A percentile compares a stretch with the other conserved stretches of the same genome.
phyloP scores from a whole-genome alignment of 1,140 invertebrate genomes.

The Drosophila prosaltans region DNA sequence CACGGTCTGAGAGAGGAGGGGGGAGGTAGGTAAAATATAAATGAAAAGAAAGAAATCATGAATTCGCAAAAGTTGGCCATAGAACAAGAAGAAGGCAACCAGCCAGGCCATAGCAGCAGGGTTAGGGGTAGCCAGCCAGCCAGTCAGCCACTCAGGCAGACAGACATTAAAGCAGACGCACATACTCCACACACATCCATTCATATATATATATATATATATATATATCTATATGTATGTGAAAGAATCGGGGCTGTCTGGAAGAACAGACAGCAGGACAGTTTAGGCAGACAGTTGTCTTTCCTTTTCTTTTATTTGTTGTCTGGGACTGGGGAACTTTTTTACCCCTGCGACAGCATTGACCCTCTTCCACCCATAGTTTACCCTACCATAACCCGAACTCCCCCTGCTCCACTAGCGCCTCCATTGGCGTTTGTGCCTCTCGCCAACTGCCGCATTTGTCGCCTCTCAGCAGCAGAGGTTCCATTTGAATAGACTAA shows the following conservation, averaged over 20 bases:
- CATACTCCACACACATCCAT: not conserved
- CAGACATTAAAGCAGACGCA: slow-evolving; percentile 27
- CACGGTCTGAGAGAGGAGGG: not conserved
- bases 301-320: slow-evolving; percentile 52
- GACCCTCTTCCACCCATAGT: not conserved
- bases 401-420: not conserved
- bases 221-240: not conserved
- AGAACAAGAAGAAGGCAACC: not conserved
- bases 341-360: slow-evolving; percentile 1
- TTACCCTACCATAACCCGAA: not conserved
- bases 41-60: slow-evolving; percentile 26
- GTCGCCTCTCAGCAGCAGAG: too few species aligned
- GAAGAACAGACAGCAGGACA: slow-evolving; percentile 11
- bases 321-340: slow-evolving; percentile 30
- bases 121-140: not conserved
- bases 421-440: too few species aligned
- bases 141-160: slow-evolving; percentile 27
- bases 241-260: slow-evolving; percentile 10
- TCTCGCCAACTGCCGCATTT: too few species aligned
- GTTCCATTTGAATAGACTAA: too few species aligned
- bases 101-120: not conserved
- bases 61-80: slow-evolving; percentile 39
- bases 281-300: slow-evolving; percentile 40
- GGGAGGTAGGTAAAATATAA: slow-evolving; percentile 30
- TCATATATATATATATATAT: not conserved